A percentile compares a stretch with the other conserved stretches of the same genome.
These are phyloP conservation scores for Eupithecia subumbrata DNA, from an alignment of 2,888 invertebrate genomes.

Conservation along the genomic window DNA sequence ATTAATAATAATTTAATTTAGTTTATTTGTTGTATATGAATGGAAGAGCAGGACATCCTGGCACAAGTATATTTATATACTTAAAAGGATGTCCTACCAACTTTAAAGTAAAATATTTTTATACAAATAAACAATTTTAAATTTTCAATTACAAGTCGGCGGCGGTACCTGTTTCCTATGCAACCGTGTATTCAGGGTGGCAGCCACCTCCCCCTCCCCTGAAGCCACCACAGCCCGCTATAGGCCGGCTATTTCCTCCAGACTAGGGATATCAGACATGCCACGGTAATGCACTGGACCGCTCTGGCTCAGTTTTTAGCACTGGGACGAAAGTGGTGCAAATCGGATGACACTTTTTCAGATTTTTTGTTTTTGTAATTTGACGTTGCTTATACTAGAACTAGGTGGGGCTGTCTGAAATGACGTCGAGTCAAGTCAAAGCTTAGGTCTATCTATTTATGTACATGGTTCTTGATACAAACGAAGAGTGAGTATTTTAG, in stretches of 20 bases:
- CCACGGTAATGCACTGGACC: constrained; percentile 57
- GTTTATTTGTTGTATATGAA: too few relatives aligned
- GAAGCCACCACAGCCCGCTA: constrained; percentile 47
- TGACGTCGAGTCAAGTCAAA: neutral
- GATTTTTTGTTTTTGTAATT: neutral
- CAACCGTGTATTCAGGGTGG: constrained; percentile 13
- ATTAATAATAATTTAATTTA: too few relatives aligned
- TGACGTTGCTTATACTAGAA: neutral
- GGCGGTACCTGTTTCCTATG: constrained; percentile 10
- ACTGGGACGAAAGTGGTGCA: neutral
- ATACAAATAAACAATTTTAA: too few relatives aligned
- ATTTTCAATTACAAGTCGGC: too few relatives aligned
- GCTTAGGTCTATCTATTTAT: neutral
- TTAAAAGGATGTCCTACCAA: too few relatives aligned
- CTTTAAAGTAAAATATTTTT: too few relatives aligned
- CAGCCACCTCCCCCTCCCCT: constrained; percentile 28
- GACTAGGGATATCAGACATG: constrained; percentile 58
- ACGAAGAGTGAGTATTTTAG: neutral
- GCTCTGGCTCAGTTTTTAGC: neutral
- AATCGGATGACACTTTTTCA: neutral
- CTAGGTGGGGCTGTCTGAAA: neutral
- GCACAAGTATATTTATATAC: too few relatives aligned
- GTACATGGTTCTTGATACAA: neutral
- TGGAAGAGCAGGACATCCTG: too few relatives aligned
- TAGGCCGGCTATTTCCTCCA: constrained; percentile 64